These are phyloP conservation scores for Diarsia rubi DNA, from an alignment of 2,888 invertebrate genomes.

Conservation along the genomic window DNA sequence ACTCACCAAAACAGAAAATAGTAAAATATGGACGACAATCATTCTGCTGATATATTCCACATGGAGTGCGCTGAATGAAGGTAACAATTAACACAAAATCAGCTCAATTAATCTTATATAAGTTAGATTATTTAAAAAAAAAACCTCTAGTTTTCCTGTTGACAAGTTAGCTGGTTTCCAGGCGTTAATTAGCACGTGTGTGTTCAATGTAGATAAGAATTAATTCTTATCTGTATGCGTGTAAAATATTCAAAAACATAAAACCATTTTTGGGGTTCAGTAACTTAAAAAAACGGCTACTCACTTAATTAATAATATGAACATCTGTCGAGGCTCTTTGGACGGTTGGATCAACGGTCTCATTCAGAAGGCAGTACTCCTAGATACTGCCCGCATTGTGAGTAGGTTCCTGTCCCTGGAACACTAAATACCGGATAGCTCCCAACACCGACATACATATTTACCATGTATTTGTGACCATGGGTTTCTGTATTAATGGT, in stretches of 20 bases:
- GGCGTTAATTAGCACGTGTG: constrained; percentile 9
- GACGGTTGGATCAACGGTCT: too few species aligned
- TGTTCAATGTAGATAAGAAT: not conserved
- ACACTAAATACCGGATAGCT: too few species aligned
- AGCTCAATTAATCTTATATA: constrained; percentile 4
- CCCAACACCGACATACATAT: too few species aligned
- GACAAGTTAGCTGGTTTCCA: constrained; percentile 5
- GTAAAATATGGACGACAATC: constrained; percentile 13
- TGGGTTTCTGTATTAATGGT: too few species aligned
- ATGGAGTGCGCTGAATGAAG: not conserved
- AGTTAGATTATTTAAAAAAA: not conserved
- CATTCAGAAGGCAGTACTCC: too few species aligned
- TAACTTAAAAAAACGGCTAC: not conserved
- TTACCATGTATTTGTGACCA: too few species aligned
- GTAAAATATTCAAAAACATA: not conserved
- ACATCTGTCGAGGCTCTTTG: too few species aligned
- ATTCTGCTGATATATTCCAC: constrained; percentile 3
- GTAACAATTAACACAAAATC: not conserved
- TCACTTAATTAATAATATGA: too few species aligned
- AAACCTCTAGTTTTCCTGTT: constrained; percentile 16
- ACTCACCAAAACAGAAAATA: constrained; percentile 38
- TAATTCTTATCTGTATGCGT: not conserved
- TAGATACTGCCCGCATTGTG: too few species aligned
- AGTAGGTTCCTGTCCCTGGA: too few species aligned
- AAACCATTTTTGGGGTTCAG: not conserved